Evolutionary conservation across 1,140 invertebrate species (phyloP).

Genomic region (Thaumatotibia leucotreta): DNA sequence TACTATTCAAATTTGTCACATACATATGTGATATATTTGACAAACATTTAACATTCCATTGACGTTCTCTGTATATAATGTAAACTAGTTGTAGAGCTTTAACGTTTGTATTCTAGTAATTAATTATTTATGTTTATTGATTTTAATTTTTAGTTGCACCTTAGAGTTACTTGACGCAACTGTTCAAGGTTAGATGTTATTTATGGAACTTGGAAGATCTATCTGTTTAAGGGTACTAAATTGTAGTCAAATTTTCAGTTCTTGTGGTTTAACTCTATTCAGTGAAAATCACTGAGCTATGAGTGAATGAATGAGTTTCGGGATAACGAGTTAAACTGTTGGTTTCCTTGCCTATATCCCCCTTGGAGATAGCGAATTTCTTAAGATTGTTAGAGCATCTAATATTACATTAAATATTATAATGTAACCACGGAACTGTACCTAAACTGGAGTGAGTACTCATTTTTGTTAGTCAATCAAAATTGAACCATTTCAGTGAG

Average conservation of each 20-base stretch:
- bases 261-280: no score
- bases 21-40: background rate
- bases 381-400: no score
- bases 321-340: no score
- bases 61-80: slow-evolving; percentile 66
- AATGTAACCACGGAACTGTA: no score
- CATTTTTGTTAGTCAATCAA: no score
- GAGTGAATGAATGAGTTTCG: background rate
- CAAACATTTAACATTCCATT: slow-evolving; percentile 35
- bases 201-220: background rate
- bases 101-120: slow-evolving; percentile 43
- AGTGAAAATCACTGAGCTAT: no score
- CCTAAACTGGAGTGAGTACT: no score
- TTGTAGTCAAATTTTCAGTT: background rate
- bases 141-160: background rate
- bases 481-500: no score
- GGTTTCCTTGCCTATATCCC: no score
- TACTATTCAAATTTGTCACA: background rate
- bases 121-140: background rate
- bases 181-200: background rate
- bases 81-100: slow-evolving; percentile 71
- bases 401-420: no score
- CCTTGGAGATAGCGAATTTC: no score
- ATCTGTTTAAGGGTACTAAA: background rate
- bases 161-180: background rate